Conservation (phyloP, 2,797 vertebrate species). For the Pseudochaenichthys georgianus region DNA sequence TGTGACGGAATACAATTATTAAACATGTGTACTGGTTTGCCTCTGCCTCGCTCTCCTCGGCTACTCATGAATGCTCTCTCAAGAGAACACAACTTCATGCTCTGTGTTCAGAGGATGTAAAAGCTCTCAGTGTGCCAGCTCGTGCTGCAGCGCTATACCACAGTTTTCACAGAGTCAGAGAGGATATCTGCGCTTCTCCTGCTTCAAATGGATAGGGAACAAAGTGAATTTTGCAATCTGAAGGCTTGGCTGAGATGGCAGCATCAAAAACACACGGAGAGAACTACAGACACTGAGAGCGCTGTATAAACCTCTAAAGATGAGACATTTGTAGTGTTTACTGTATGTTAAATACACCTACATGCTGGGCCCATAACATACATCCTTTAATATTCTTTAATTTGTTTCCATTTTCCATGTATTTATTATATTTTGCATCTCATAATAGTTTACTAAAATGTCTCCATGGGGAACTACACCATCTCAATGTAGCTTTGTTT, state of each 20-base stretch:
- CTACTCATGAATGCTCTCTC: slow-evolving; percentile 42
- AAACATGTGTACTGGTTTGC: slow-evolving; percentile 37
- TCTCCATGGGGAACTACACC: slow-evolving; percentile 45
- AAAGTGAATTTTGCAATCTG: slow-evolving; percentile 71
- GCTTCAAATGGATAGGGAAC: slow-evolving; percentile 70
- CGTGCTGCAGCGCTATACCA: slow-evolving; percentile 47
- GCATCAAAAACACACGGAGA: slow-evolving; percentile 40
- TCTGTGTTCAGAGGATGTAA: slow-evolving; percentile 61
- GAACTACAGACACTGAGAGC: slow-evolving; percentile 34
- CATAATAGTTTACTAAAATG: slow-evolving; percentile 45
- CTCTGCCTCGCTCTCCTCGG: slow-evolving; percentile 16
- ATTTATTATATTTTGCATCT: slow-evolving; percentile 50
- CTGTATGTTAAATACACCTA: slow-evolving; percentile 48
- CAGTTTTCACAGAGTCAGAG: slow-evolving; percentile 58
- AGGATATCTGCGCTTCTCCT: slow-evolving; percentile 57
- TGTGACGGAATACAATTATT: slow-evolving; percentile 46
- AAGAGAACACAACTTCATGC: slow-evolving; percentile 44
- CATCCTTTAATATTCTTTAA: slow-evolving; percentile 43
- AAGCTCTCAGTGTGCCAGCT: slow-evolving; percentile 54
- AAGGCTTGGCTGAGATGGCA: slow-evolving; percentile 48
- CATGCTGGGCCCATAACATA: slow-evolving; percentile 33
- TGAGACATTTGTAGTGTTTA: slow-evolving; percentile 30
- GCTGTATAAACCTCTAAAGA: slow-evolving; percentile 34
- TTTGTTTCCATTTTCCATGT: slow-evolving; percentile 50
- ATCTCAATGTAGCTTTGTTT: slow-evolving; percentile 41